These are phyloP conservation scores for Ivindomyrus marchei DNA, from an alignment of 2,113 vertebrate genomes.

Conservation along the genomic window DNA sequence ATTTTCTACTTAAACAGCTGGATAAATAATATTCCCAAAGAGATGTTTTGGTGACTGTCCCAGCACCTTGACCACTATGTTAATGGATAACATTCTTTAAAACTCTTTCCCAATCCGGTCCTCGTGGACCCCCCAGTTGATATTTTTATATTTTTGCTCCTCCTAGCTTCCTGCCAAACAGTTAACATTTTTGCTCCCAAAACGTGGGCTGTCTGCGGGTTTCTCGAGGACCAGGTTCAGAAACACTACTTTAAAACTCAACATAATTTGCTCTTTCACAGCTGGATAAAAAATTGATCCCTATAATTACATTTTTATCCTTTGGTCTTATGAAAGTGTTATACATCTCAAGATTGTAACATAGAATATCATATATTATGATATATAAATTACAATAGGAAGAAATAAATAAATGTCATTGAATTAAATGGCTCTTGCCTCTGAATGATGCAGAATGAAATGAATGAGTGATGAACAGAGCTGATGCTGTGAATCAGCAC, in stretches of 20 bases:
- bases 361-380: not conserved
- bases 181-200: not conserved
- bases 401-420: constrained; percentile 28
- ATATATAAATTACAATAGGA: constrained; percentile 9
- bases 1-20: not conserved
- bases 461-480: constrained; percentile 37
- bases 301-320: not conserved
- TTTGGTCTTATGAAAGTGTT: not conserved
- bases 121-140: not conserved
- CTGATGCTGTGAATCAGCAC: not conserved
- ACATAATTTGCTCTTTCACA: not conserved
- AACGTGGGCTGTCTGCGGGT: not conserved
- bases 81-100: not conserved
- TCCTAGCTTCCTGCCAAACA: not conserved
- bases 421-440: constrained; percentile 33
- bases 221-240: not conserved
- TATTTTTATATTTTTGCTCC: not conserved
- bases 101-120: not conserved
- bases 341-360: not conserved
- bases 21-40: not conserved
- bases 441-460: constrained; percentile 34
- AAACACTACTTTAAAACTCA: not conserved
- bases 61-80: not conserved
- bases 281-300: not conserved
- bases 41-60: not conserved